Evolutionary conservation across 2,888 invertebrate genomes (phyloP).

Genomic region (Keiferia lycopersicella): DNA sequence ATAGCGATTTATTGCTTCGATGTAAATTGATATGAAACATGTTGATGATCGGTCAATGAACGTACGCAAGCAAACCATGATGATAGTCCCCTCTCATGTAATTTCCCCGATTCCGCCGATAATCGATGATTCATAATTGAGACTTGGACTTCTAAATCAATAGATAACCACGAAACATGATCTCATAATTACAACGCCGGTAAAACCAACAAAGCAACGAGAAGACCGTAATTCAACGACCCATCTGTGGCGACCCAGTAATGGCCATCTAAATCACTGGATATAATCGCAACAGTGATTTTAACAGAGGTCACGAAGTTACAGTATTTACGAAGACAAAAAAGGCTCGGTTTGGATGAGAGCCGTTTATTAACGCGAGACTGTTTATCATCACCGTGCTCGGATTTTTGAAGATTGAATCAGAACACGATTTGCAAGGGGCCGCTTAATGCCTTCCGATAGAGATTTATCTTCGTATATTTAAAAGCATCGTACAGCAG

Average conservation of each 20-base stretch:
- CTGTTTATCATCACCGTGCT: conserved; percentile 56
- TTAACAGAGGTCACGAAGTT: conserved; percentile 73
- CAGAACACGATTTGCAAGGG: neutral
- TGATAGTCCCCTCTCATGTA: conserved; percentile 64
- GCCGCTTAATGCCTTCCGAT: neutral
- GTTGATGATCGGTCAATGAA: conserved; percentile 55
- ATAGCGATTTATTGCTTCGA: conserved; percentile 26
- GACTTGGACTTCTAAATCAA: conserved; percentile 73
- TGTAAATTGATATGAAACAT: conserved; percentile 42
- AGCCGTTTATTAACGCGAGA: conserved; percentile 54
- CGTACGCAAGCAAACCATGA: conserved; percentile 53
- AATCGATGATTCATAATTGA: conserved; percentile 75
- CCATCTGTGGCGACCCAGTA: conserved; percentile 72
- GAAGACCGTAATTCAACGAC: conserved; percentile 72
- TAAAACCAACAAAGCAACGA: conserved; percentile 70
- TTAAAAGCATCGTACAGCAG: no score
- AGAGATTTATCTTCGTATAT: neutral
- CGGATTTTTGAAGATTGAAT: conserved; percentile 40
- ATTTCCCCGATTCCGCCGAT: conserved; percentile 60
- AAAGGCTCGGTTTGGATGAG: conserved; percentile 52
- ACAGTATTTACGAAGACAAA: conserved; percentile 67
- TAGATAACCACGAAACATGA: conserved; percentile 75
- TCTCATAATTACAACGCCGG: conserved; percentile 73
- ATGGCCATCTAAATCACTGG: conserved; percentile 72
- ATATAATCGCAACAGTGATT: conserved; percentile 73